phyloP scores from a whole-genome alignment of 2,113 vertebrate genomes.

The Turnix velox region DNA sequence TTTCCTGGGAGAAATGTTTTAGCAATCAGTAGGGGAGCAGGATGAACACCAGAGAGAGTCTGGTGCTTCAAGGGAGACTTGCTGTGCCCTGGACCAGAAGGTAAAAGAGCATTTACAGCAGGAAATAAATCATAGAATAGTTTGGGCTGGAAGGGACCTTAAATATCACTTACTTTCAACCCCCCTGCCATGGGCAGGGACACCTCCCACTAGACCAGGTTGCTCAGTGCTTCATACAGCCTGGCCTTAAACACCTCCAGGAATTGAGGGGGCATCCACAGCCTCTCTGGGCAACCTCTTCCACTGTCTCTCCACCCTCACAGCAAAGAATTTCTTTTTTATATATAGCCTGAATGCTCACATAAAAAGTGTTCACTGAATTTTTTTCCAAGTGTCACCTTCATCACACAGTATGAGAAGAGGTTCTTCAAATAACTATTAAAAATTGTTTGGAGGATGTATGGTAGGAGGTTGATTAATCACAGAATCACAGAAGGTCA shows the following conservation, averaged over 20 bases:
- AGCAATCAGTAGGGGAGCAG: background rate
- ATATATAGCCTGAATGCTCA: too few relatives aligned
- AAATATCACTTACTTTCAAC: too few relatives aligned
- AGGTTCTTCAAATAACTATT: background rate
- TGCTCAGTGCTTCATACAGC: too few relatives aligned
- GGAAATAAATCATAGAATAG: fast-evolving
- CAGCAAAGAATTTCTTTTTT: too few relatives aligned
- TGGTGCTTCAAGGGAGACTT: background rate
- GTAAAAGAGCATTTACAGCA: background rate
- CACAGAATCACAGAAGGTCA: too few relatives aligned
- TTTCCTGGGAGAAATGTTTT: background rate
- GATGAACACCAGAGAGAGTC: background rate
- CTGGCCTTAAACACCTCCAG: too few relatives aligned
- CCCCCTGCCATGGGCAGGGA: too few relatives aligned
- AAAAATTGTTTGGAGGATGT: background rate
- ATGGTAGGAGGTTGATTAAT: background rate
- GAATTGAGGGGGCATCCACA: too few relatives aligned
- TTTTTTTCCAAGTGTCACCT: background rate
- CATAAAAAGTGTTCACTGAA: background rate
- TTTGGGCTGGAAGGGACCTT: too few relatives aligned
- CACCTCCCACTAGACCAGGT: too few relatives aligned
- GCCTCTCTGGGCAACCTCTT: too few relatives aligned
- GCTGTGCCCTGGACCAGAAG: background rate
- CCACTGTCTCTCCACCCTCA: too few relatives aligned
- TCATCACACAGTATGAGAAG: background rate